phyloP scores from a whole-genome alignment of 2,797 vertebrate genomes.

The Mareca penelope region DNA sequence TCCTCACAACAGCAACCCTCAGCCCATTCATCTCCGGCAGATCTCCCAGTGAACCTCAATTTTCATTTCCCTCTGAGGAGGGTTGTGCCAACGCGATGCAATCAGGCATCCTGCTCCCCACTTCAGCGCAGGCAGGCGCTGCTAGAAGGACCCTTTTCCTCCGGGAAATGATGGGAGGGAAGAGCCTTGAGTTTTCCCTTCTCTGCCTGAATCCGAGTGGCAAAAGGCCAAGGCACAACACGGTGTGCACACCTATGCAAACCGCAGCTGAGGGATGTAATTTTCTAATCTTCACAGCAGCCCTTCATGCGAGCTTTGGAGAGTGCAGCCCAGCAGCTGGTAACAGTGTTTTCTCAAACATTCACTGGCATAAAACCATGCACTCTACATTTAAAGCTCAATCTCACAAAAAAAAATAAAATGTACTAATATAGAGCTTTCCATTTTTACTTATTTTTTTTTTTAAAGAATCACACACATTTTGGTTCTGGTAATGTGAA shows the following conservation, averaged over 20 bases:
- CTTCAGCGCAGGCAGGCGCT: not conserved
- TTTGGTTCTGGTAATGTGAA: constrained; percentile 1
- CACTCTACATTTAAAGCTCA: not conserved
- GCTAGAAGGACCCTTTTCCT: not conserved
- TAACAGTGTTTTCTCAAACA: constrained; percentile 1
- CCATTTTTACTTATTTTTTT: not conserved
- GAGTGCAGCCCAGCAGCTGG: not conserved
- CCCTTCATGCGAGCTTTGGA: not conserved
- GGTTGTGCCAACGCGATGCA: rapidly evolving
- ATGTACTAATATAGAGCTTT: not conserved
- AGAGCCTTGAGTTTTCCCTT: not conserved
- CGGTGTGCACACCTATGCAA: not conserved
- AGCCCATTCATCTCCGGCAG: not conserved
- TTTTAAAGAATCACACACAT: not conserved
- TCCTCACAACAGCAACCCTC: not conserved
- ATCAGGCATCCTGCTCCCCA: not conserved
- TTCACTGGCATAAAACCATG: not conserved
- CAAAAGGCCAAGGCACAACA: not conserved
- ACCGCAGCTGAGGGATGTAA: not conserved
- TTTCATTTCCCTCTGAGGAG: not conserved
- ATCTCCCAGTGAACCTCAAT: not conserved
- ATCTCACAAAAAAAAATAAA: not conserved
- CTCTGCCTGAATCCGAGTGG: not conserved
- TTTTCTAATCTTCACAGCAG: constrained; percentile 6
- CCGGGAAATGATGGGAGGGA: not conserved